Percentiles rank a stretch among this genome's conserved stretches.
phyloP scores from a whole-genome alignment of 2,888 invertebrate species.

The Melinaea menophilus region DNA sequence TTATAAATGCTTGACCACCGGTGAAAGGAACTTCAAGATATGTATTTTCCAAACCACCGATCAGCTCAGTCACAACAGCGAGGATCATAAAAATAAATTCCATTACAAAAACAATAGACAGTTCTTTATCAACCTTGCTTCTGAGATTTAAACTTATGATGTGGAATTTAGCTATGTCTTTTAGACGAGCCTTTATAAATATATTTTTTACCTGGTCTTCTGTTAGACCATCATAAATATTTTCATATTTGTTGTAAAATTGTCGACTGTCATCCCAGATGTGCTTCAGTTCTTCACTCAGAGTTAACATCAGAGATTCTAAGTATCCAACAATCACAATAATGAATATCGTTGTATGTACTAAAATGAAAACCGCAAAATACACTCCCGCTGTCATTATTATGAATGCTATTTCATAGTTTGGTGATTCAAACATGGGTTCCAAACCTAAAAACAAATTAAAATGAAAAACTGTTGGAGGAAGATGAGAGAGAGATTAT shows the following conservation, averaged over 20 bases:
- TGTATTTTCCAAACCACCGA: conserved; percentile 55
- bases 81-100: conserved; percentile 46
- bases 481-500: too few species aligned
- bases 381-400: conserved; percentile 32
- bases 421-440: conserved; percentile 50
- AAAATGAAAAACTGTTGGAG: neutral
- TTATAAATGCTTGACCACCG: conserved; percentile 47
- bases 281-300: conserved; percentile 45
- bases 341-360: conserved; percentile 44
- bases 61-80: conserved; percentile 48
- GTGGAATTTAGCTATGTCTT: conserved; percentile 42
- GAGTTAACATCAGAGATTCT: conserved; percentile 50
- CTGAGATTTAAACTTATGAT: conserved; percentile 40
- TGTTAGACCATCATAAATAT: neutral
- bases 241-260: conserved; percentile 17
- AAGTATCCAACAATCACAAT: conserved; percentile 48
- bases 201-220: conserved; percentile 31
- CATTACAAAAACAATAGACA: conserved; percentile 43
- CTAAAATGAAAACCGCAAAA: conserved; percentile 41
- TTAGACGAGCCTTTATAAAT: conserved; percentile 38
- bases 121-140: conserved; percentile 40
- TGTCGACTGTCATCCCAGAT: conserved; percentile 46
- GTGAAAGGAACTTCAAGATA: conserved; percentile 49
- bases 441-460: conserved; percentile 44
- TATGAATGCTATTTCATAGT: conserved; percentile 46